These are phyloP conservation scores for Rhagonycha fulva DNA, from an alignment of 2,888 invertebrate genomes.

Conservation along the genomic window DNA sequence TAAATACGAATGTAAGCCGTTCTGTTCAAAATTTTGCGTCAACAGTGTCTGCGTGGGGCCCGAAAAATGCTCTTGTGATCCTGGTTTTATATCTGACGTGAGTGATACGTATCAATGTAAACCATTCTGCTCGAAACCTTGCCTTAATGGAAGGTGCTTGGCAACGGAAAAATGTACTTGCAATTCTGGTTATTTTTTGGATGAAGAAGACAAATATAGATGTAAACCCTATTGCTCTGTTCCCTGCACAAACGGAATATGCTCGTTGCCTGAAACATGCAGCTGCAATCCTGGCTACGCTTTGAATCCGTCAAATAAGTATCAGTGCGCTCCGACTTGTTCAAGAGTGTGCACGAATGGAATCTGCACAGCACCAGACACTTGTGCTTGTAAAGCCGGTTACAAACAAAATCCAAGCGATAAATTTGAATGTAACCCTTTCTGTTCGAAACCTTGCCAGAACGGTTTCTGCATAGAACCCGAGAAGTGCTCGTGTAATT, in stretches of 20 bases:
- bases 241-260: conserved; percentile 35
- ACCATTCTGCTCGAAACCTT: conserved; percentile 33
- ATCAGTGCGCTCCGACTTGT: background rate
- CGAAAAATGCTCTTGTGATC: conserved; percentile 54
- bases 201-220: conserved; percentile 13
- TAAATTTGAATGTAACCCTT: background rate
- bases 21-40: conserved; percentile 46
- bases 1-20: conserved; percentile 30
- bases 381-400: conserved; percentile 48
- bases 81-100: conserved; percentile 59
- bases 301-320: conserved; percentile 45
- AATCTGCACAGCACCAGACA: conserved; percentile 46
- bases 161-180: conserved; percentile 45
- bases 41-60: conserved; percentile 51
- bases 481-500: conserved; percentile 53
- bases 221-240: conserved; percentile 35
- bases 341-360: conserved; percentile 41
- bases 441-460: conserved; percentile 35
- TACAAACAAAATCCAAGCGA: background rate
- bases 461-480: conserved; percentile 50
- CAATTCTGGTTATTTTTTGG: conserved; percentile 8
- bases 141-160: conserved; percentile 38
- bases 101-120: conserved; percentile 40
- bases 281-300: background rate
- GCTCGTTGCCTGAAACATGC: conserved; percentile 13